Evolutionary conservation across 2,113 vertebrate genomes (phyloP).

Genomic region (Gymnocephalus cernua): DNA sequence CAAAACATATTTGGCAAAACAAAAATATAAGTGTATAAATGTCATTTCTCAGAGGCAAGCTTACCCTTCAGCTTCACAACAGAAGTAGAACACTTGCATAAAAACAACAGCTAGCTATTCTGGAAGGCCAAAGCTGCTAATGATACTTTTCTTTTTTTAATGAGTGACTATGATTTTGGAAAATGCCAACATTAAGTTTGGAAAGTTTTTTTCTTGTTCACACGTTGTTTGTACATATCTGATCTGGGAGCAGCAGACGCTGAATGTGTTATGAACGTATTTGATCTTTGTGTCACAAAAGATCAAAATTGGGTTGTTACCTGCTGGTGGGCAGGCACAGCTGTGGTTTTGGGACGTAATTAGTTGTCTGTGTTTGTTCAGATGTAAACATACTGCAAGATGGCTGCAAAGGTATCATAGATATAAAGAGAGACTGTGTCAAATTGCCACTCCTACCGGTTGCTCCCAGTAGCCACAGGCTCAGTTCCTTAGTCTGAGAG

Average conservation of each 20-base stretch:
- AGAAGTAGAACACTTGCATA: background rate
- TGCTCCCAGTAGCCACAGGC: constrained; percentile 39
- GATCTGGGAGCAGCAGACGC: background rate
- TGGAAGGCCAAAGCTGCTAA: background rate
- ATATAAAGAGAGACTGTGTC: constrained; percentile 28
- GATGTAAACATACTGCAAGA: constrained; percentile 27
- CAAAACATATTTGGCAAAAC: background rate
- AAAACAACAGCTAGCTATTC: background rate
- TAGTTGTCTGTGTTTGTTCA: constrained; percentile 25
- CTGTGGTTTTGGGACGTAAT: constrained; percentile 42
- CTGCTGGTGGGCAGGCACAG: constrained; percentile 28
- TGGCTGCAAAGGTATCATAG: constrained; percentile 13
- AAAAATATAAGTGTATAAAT: background rate
- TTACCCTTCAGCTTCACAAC: constrained; percentile 9
- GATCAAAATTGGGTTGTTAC: constrained; percentile 16
- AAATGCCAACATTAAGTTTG: background rate
- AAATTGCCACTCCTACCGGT: constrained; percentile 31
- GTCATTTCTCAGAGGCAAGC: background rate
- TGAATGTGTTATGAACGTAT: background rate
- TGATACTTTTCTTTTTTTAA: background rate
- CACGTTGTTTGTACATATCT: constrained; percentile 22
- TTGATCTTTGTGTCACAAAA: constrained; percentile 39
- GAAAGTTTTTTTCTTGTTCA: constrained; percentile 14
- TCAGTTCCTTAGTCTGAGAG: constrained; percentile 27
- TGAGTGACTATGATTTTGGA: constrained; percentile 6